Conservation (phyloP, 2,113 vertebrate genomes). For the Podarcis cretensis region DNA sequence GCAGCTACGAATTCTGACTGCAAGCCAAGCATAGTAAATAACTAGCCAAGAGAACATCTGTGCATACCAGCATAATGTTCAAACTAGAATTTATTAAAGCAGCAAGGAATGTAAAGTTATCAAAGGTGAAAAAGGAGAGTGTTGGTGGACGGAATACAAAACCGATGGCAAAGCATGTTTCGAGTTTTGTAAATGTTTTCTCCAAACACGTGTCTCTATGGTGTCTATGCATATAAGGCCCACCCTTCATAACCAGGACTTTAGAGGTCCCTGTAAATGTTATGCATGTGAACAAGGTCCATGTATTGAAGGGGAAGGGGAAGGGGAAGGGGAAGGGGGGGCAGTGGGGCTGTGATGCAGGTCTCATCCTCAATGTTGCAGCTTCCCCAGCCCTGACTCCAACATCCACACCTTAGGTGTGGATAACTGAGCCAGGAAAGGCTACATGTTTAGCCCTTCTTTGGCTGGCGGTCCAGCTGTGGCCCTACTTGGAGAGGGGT, state of each 20-base stretch:
- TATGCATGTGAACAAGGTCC: neutral
- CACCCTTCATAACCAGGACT: neutral
- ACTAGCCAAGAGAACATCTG: neutral
- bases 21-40: constrained; percentile 15
- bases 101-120: neutral
- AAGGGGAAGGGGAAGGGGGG: too few species aligned
- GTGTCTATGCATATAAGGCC: neutral
- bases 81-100: constrained; percentile 27
- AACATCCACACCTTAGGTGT: too few species aligned
- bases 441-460: too few species aligned
- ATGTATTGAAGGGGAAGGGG: neutral
- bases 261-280: neutral
- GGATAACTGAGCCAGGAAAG: too few species aligned
- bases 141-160: constrained; percentile 10
- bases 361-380: neutral
- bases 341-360: neutral
- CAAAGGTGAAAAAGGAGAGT: constrained; percentile 25
- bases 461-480: too few species aligned
- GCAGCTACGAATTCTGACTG: constrained; percentile 12
- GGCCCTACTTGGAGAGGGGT: too few species aligned
- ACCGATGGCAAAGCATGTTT: neutral
- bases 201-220: neutral
- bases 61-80: constrained; percentile 16
- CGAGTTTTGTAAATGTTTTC: neutral
- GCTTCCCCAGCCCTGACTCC: neutral